Evolutionary conservation across 1,140 invertebrate genomes (phyloP), one percentile per base, ranked within the genome.

Genomic region (Euborellia annulipes): DNA sequence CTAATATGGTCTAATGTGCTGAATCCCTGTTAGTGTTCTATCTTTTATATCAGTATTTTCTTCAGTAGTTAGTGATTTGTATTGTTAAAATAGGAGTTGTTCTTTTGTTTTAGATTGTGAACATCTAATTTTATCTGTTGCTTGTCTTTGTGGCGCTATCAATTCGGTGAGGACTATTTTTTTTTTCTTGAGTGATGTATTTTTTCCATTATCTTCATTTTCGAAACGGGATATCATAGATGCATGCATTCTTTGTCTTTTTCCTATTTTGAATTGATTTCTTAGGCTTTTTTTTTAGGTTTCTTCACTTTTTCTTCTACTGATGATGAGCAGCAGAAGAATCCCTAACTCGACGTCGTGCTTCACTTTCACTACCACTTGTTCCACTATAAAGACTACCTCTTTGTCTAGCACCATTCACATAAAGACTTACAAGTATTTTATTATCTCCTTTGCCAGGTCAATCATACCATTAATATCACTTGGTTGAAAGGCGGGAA

Each of bases 101-200:
- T 54, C 50, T 43, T 44, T 47, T 8, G 44, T 40, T 36, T 21
- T 43, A 18, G 48, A 44, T 23, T 65, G 62, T 17, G 62, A 59
- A 7, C 58, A 51, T 14, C 64, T 77, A 72, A 89, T 79, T 56
- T 83, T 88, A 62, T 89, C 87, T 2, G 83, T 83, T 2, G 87
- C 86, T 62, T 89, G 82, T 42, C 87, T 67, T 60, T 91, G 87
- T 1, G 86, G 87, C n/a, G 90, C 86, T 54, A 90, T 87, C 23
- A 89, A 65, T 55, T 86, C 75, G 30, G 84, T 79, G 17, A 84
- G 76, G 47, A 67, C 65, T 46, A 73, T 69, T 52, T 78, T 76
- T 56, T 77, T 78, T 50, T 68, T 69, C 52, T 75, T 75, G 51
- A 78, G 60, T 27, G 23, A 27, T 27, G 23, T 27, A 27, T 50